phyloP scores from a whole-genome alignment of 2,113 vertebrate genomes.

The Morone chrysops region DNA sequence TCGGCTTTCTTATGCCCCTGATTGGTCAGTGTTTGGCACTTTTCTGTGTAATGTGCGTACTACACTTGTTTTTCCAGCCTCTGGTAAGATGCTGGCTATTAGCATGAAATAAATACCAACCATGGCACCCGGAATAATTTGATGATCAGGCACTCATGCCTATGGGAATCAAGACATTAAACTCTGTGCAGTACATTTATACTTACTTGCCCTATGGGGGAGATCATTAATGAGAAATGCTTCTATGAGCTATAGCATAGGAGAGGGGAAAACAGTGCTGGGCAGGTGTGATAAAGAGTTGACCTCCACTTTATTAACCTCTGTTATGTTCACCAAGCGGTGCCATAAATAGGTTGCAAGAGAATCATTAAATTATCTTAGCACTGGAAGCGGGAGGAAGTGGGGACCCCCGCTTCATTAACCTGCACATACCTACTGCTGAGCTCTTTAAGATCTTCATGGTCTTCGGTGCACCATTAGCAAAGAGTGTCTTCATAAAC shows the following conservation, averaged over 20 bases:
- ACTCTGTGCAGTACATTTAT: conserved; percentile 60
- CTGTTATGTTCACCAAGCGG: conserved; percentile 68
- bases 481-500: conserved; percentile 36
- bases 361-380: conserved; percentile 63
- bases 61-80: conserved; percentile 63
- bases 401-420: conserved; percentile 62
- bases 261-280: conserved; percentile 43
- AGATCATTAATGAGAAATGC: conserved; percentile 68
- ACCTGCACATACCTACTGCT: conserved; percentile 45
- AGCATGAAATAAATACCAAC: conserved; percentile 74
- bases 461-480: conserved; percentile 40
- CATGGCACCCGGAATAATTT: conserved; percentile 70
- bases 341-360: conserved; percentile 63
- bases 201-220: conserved; percentile 46
- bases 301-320: conserved; percentile 78
- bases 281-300: conserved; percentile 71
- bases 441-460: conserved; percentile 32
- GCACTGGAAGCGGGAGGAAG: conserved; percentile 44
- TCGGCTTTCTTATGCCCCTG: conserved; percentile 18
- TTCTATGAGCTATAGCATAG: conserved; percentile 43
- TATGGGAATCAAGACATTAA: conserved; percentile 68
- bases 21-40: conserved; percentile 54
- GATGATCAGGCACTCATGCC: conserved; percentile 65
- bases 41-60: conserved; percentile 52
- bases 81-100: conserved; percentile 61